These are phyloP conservation scores for Cordylochernes scorpioides DNA, from an alignment of 2,888 invertebrate genomes.

Conservation along the genomic window DNA sequence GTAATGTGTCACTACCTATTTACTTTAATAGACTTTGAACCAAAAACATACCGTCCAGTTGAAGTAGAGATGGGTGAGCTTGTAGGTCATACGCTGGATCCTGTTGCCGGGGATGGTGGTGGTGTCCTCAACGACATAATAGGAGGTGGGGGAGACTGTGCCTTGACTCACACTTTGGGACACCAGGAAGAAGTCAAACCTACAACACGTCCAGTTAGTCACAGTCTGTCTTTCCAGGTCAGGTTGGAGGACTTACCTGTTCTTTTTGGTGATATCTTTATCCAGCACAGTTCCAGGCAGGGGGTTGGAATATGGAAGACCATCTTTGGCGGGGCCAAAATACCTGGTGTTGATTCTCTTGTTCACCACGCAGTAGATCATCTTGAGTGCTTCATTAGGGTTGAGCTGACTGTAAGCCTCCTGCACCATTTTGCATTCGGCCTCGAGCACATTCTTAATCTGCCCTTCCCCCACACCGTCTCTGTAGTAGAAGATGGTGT, in stretches of 20 bases:
- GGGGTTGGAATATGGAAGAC: background rate
- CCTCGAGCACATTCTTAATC: constrained; percentile 41
- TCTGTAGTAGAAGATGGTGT: constrained; percentile 51
- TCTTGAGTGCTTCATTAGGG: too few relatives aligned
- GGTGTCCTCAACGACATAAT: constrained; percentile 45
- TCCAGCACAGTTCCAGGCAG: constrained; percentile 30
- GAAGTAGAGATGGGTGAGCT: constrained; percentile 70
- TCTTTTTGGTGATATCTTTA: constrained; percentile 40
- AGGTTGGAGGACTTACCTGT: constrained; percentile 28
- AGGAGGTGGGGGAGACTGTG: constrained; percentile 72
- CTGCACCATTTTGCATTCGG: constrained; percentile 36
- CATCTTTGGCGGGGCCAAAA: constrained; percentile 1
- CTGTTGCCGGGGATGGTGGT: constrained; percentile 40
- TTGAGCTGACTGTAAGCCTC: background rate
- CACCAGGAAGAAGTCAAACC: constrained; percentile 57
- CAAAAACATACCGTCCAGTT: constrained; percentile 93
- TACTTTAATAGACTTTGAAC: too few relatives aligned
- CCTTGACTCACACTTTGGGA: constrained; percentile 62
- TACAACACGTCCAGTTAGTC: constrained; percentile 10
- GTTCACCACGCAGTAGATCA: constrained; percentile 3
- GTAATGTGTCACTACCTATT: too few relatives aligned
- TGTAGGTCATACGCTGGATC: constrained; percentile 56
- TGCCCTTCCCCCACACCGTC: constrained; percentile 89
- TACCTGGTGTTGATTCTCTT: constrained; percentile 3
- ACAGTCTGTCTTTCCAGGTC: background rate